A percentile compares a stretch with the other conserved stretches of the same genome.
phyloP scores from a whole-genome alignment of 1,140 invertebrate species.

The Scylla paramamosain region DNA sequence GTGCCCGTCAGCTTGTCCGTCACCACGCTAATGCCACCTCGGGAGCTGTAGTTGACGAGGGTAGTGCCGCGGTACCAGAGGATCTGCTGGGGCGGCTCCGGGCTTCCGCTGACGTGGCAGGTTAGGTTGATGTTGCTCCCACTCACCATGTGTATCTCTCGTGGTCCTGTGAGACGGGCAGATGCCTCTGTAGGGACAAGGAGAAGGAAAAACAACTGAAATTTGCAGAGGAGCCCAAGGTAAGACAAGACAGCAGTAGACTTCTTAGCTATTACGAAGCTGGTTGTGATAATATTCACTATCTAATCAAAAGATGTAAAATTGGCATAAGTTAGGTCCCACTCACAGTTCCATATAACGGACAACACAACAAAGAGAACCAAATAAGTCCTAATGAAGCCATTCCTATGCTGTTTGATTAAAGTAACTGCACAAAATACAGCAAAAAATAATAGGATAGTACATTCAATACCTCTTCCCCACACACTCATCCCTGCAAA shows the following conservation, averaged over 20 bases:
- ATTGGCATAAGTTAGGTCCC: too few relatives aligned
- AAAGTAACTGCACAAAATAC: too few relatives aligned
- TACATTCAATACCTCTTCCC: too few relatives aligned
- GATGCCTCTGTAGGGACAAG: conserved; percentile 77
- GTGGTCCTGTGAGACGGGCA: conserved; percentile 78
- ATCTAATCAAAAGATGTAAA: too few relatives aligned
- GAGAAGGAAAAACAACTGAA: not conserved
- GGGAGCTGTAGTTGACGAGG: conserved; percentile 88
- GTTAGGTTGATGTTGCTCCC: conserved; percentile 95
- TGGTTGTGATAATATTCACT: too few relatives aligned
- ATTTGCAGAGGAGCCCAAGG: not conserved
- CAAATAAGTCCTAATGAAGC: too few relatives aligned
- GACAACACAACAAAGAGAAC: too few relatives aligned
- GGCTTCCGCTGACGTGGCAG: conserved; percentile 90
- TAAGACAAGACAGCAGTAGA: not conserved
- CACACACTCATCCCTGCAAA: too few relatives aligned
- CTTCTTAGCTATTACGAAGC: not conserved
- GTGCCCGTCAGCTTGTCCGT: conserved; percentile 91
- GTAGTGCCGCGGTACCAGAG: conserved; percentile 93
- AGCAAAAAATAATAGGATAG: too few relatives aligned
- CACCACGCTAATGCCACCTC: conserved; percentile 90
- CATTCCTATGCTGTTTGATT: too few relatives aligned
- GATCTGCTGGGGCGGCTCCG: conserved; percentile 93
- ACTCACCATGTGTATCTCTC: conserved; percentile 90
- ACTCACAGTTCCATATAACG: too few relatives aligned